Percentiles rank a stretch among this genome's conserved stretches.
phyloP scores from a whole-genome alignment of 2,113 vertebrate genomes.

The Pitta sordida region DNA sequence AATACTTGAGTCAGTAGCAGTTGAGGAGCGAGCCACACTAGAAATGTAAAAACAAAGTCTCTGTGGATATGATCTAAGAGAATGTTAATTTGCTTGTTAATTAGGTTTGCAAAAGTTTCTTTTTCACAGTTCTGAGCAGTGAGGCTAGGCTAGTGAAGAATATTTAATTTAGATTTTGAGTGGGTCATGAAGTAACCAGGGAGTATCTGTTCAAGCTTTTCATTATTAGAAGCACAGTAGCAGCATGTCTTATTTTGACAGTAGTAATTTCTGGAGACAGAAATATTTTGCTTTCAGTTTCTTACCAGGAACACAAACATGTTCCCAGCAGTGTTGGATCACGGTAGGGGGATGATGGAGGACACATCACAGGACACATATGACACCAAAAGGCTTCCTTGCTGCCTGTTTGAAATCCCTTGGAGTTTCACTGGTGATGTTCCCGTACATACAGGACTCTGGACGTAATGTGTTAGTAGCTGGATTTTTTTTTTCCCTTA shows the following conservation, averaged over 20 bases:
- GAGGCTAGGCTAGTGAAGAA: background rate
- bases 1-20: background rate
- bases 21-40: background rate
- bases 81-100: conserved; percentile 27
- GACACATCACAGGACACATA: background rate
- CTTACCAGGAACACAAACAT: background rate
- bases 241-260: background rate
- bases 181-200: background rate
- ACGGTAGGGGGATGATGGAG: background rate
- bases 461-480: background rate
- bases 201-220: background rate
- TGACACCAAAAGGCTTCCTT: background rate
- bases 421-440: background rate
- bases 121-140: background rate
- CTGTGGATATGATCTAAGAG: background rate
- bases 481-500: background rate
- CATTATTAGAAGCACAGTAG: background rate
- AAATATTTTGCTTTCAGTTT: background rate
- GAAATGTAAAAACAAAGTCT: background rate
- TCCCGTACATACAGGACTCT: background rate
- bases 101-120: conserved; percentile 29
- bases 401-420: background rate
- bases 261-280: background rate
- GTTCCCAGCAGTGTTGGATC: background rate
- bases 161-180: conserved; percentile 21